These are phyloP conservation scores for Uropsilus gracilis DNA, from an alignment of 2,113 vertebrate genomes.

Conservation along the genomic window DNA sequence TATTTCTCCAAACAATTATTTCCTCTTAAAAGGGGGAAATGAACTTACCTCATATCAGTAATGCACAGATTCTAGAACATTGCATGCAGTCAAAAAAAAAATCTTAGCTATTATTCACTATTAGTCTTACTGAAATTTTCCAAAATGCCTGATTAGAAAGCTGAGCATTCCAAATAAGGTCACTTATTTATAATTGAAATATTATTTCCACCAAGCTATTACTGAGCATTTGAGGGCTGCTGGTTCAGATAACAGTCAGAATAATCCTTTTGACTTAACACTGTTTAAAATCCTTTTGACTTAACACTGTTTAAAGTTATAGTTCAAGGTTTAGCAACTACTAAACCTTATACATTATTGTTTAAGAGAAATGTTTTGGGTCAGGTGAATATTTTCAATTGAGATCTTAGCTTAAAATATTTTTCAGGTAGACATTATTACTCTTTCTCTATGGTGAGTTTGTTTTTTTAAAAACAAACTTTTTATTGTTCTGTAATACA, in stretches of 20 bases:
- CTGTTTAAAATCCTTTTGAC: not conserved
- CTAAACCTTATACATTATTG: not conserved
- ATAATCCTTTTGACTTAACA: not conserved
- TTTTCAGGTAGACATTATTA: not conserved
- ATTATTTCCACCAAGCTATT: not conserved
- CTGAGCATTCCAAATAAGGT: not conserved
- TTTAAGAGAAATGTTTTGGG: not conserved
- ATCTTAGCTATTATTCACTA: not conserved
- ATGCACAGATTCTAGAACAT: not conserved
- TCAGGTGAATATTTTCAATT: constrained; percentile 46
- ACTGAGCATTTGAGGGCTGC: not conserved
- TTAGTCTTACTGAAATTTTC: not conserved
- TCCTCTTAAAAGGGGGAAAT: not conserved
- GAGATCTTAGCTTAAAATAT: not conserved
- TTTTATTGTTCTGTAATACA: not conserved
- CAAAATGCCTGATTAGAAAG: not conserved
- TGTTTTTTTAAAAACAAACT: not conserved
- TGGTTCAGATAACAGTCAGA: not conserved
- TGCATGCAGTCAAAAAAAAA: not conserved
- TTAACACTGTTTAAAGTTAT: not conserved
- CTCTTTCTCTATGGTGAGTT: not conserved
- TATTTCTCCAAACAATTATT: not conserved
- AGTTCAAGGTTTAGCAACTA: not conserved
- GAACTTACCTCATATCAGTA: too few relatives aligned
- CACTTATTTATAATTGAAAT: constrained; percentile 24